These are phyloP conservation scores for Lithophane leautieri DNA, from an alignment of 2,888 invertebrate genomes.

Conservation along the genomic window DNA sequence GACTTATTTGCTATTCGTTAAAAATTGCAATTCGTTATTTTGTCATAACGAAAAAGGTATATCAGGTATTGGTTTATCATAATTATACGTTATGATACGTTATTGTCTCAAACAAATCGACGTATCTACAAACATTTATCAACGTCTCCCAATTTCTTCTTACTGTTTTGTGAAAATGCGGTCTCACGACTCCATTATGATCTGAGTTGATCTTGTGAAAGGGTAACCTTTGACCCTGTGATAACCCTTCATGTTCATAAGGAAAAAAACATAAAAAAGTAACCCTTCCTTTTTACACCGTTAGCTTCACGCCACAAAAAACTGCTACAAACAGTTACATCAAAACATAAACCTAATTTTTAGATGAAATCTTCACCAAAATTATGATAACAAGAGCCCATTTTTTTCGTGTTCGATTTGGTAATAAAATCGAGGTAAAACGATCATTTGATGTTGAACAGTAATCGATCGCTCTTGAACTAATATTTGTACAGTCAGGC, in stretches of 20 bases:
- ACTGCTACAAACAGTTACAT: slow-evolving; percentile 17
- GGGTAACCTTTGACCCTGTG: background rate
- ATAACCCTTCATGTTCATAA: background rate
- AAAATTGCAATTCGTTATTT: background rate
- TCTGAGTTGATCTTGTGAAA: slow-evolving; percentile 4
- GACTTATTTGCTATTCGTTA: no score
- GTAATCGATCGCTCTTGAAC: slow-evolving; percentile 50
- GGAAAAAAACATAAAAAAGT: slow-evolving; percentile 11
- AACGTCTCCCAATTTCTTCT: no score
- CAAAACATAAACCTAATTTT: slow-evolving; percentile 37
- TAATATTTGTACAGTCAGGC: slow-evolving; percentile 58
- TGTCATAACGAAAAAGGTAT: no score
- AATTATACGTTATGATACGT: no score
- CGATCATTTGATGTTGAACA: slow-evolving; percentile 18
- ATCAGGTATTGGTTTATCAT: no score
- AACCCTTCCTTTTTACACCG: background rate
- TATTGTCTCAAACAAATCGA: background rate
- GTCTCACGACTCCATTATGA: background rate
- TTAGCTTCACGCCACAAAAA: slow-evolving; percentile 19
- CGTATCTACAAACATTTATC: background rate
- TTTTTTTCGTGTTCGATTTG: no score
- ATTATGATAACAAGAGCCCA: no score
- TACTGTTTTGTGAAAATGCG: background rate
- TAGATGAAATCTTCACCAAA: no score
- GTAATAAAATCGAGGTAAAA: slow-evolving; percentile 45